Evolutionary conservation across 2,797 vertebrate species (phyloP).

Genomic region (Atherinosoma microstoma): DNA sequence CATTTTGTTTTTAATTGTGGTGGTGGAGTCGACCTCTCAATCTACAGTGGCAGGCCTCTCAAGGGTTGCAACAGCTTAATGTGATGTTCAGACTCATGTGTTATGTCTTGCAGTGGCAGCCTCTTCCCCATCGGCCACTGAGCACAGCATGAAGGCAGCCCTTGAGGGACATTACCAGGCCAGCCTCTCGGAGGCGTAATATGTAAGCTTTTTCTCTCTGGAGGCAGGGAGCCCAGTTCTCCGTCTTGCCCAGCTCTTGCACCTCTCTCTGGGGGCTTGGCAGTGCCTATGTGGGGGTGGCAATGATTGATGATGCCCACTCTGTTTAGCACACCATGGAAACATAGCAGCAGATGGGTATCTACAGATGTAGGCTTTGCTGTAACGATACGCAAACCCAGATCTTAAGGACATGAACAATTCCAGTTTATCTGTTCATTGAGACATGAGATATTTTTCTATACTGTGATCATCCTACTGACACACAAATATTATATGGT

Average conservation of each 20-base stretch:
- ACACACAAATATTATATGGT: conserved; percentile 10
- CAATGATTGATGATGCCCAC: conserved; percentile 82
- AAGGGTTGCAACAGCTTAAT: conserved; percentile 70
- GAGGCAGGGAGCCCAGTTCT: conserved; percentile 68
- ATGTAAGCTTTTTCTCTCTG: conserved; percentile 66
- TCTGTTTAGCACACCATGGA: conserved; percentile 76
- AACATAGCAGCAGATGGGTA: conserved; percentile 72
- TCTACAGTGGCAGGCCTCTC: conserved; percentile 68
- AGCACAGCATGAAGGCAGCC: conserved; percentile 74
- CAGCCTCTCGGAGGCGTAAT: conserved; percentile 73
- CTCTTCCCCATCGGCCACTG: conserved; percentile 63
- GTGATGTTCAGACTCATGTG: conserved; percentile 69
- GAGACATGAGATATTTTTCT: conserved; percentile 2
- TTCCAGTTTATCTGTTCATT: conserved; percentile 38
- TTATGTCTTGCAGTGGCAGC: conserved; percentile 65
- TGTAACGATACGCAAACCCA: conserved; percentile 43
- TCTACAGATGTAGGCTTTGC: conserved; percentile 68
- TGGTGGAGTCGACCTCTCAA: conserved; percentile 66
- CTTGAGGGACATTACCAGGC: conserved; percentile 74
- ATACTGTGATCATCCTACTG: conserved; percentile 27
- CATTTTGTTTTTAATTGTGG: conserved; percentile 77
- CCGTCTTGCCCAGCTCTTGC: conserved; percentile 64
- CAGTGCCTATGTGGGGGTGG: conserved; percentile 77
- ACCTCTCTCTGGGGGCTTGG: conserved; percentile 74
- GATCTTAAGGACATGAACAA: conserved; percentile 51